phyloP scores from a whole-genome alignment of 2,888 invertebrate genomes.

The Aleiodes alternator region DNA sequence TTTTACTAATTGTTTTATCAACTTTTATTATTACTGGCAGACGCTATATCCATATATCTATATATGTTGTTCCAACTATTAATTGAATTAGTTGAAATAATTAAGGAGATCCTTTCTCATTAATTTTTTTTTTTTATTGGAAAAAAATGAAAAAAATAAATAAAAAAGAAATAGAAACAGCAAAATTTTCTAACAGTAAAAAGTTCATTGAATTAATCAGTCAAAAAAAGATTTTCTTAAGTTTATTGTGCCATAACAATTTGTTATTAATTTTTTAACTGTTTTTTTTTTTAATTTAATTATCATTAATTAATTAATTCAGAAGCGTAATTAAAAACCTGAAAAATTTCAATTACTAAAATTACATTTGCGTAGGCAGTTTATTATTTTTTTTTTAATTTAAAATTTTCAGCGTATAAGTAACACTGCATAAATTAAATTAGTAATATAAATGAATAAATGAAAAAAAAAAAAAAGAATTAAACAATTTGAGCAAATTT shows the following conservation, averaged over 20 bases:
- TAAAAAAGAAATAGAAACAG: background rate
- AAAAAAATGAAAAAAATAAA: background rate
- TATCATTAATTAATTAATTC: background rate
- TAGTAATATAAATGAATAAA: too few species aligned
- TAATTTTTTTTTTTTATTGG: background rate
- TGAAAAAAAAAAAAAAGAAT: too few species aligned
- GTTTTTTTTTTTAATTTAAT: background rate
- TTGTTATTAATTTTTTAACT: slow-evolving; percentile 11
- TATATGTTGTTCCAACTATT: slow-evolving; percentile 20
- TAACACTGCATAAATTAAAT: too few species aligned
- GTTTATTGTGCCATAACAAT: background rate
- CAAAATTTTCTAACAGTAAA: background rate
- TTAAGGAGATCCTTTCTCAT: slow-evolving; percentile 23
- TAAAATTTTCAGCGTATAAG: too few species aligned
- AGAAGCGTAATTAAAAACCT: slow-evolving; percentile 28
- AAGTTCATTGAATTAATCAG: background rate
- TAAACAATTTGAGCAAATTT: too few species aligned
- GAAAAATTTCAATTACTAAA: slow-evolving; percentile 25
- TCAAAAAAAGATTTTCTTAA: slow-evolving; percentile 1
- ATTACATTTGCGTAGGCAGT: slow-evolving; percentile 9
- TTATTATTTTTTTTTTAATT: too few species aligned
- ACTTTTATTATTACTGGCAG: slow-evolving; percentile 30
- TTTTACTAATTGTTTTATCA: slow-evolving; percentile 18
- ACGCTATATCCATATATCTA: slow-evolving; percentile 13
- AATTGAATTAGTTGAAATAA: slow-evolving; percentile 23